Evolutionary conservation across 1,140 invertebrate genomes (phyloP).

Genomic region (Bombus waltoni): DNA sequence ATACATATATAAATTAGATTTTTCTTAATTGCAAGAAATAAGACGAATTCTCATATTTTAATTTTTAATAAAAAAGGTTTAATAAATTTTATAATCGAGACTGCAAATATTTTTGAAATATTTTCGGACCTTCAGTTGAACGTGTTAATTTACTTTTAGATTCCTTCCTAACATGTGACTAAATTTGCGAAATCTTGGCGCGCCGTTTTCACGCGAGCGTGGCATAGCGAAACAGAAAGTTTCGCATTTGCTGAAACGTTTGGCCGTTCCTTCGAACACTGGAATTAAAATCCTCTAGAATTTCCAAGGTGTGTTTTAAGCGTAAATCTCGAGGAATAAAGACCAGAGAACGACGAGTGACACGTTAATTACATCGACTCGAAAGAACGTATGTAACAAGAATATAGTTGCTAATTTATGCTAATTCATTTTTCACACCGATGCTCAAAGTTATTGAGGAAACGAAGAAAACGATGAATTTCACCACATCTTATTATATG

Average conservation of each 20-base stretch:
- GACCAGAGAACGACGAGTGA: no score
- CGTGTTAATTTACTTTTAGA: neutral
- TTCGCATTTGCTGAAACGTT: neutral
- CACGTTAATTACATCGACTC: neutral
- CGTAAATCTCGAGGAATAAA: neutral
- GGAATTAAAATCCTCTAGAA: neutral
- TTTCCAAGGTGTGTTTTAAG: no score
- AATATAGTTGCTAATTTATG: neutral
- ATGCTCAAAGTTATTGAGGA: neutral
- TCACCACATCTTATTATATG: no score
- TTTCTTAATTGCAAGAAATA: no score
- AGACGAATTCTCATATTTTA: no score
- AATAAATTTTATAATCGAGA: no score
- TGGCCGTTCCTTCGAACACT: neutral
- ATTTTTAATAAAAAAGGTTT: no score
- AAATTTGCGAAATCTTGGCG: neutral
- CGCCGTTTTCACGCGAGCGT: neutral
- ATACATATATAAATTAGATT: no score
- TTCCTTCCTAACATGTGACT: neutral
- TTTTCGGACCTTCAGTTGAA: neutral
- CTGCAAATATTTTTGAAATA: neutral
- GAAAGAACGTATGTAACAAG: neutral
- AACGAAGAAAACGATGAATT: neutral
- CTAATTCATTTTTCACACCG: neutral
- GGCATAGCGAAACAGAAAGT: neutral